Percentiles rank a stretch among this genome's conserved stretches.
Evolutionary conservation across 2,797 vertebrate genomes (phyloP).

Genomic region (Gymnopithys bicolor): DNA sequence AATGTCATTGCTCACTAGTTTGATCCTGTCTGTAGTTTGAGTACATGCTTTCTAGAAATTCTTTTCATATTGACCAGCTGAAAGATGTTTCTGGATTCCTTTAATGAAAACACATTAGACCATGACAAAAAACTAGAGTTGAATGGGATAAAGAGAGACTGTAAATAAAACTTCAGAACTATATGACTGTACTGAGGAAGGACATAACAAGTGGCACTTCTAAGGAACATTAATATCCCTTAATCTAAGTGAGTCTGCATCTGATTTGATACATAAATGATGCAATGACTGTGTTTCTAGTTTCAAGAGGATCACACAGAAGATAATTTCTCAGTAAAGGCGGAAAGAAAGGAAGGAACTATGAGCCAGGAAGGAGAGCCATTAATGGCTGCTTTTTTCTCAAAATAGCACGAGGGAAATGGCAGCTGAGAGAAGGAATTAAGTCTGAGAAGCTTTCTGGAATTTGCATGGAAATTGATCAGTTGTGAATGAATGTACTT

Average conservation of each 20-base stretch:
- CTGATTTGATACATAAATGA: background rate
- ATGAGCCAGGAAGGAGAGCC: background rate
- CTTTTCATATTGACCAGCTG: background rate
- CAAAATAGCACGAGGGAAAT: conserved; percentile 13
- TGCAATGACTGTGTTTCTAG: background rate
- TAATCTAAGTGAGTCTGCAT: background rate
- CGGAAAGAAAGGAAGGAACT: conserved; percentile 22
- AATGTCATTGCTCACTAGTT: background rate
- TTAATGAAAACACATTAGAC: background rate
- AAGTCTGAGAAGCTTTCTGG: background rate
- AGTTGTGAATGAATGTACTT: background rate
- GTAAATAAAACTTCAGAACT: background rate
- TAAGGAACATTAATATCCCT: background rate
- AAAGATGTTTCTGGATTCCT: background rate
- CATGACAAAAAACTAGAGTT: background rate
- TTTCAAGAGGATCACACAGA: background rate
- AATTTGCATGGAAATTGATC: background rate
- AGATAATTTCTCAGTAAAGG: background rate
- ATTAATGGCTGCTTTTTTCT: background rate
- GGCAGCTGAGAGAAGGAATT: conserved; percentile 20
- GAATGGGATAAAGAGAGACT: background rate
- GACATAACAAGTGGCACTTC: background rate
- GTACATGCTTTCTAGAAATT: background rate
- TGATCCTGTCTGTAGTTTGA: background rate
- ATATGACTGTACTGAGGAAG: background rate